Evolutionary conservation across 1,140 invertebrate genomes (phyloP), one percentile per base, ranked within the genome.

Genomic region (Macrobrachium rosenbergii): DNA sequence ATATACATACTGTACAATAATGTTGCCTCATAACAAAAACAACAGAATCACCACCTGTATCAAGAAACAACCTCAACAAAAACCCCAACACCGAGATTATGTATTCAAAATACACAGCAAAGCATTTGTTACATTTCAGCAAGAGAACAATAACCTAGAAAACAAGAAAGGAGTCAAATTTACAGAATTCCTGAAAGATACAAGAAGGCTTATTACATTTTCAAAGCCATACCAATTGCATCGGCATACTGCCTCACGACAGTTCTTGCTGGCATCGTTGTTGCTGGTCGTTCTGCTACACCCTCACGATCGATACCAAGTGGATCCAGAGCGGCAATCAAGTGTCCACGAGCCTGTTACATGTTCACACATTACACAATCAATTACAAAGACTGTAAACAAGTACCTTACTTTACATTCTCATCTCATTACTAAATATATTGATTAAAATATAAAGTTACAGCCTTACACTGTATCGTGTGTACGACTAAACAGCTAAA

Each of bases 321-420:
- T 90, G 98, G 98, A 93, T 99, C 98, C 94, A 99, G 94, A 93
- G 98, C 96, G 91, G 98, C 98, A 93, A 98, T 97, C 94, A 98
- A 97, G 93, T 99, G 98, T 92, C 98, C 98, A 94, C 98, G 96
- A 59, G 88, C 88, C 88, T 89, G 85, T 82, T 62, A 82, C 52
- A 69, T 80, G 63, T 73, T 59, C 60, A 52, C 75, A 75, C 78
- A 62, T 59, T 59, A 77, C 67, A 37, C 37, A n/a, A 77, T 21
- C n/a, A 43, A 63, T 37, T 73, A 60, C 60, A 43, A 88, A 83
- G 63, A 69, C 77, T 78, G 77, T 73, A n/a, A 72, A 8, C 43
- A 12, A 59, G 60, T 62, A 82, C 52, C 52, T 52, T 8, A 52
- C 52, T 52, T 37, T 37, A 37, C 1, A 37, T 37, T 52, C 52